Evolutionary conservation across 1,140 invertebrate genomes (phyloP), one percentile per base, ranked within the genome.

Genomic region (Lepidostoma basale): DNA sequence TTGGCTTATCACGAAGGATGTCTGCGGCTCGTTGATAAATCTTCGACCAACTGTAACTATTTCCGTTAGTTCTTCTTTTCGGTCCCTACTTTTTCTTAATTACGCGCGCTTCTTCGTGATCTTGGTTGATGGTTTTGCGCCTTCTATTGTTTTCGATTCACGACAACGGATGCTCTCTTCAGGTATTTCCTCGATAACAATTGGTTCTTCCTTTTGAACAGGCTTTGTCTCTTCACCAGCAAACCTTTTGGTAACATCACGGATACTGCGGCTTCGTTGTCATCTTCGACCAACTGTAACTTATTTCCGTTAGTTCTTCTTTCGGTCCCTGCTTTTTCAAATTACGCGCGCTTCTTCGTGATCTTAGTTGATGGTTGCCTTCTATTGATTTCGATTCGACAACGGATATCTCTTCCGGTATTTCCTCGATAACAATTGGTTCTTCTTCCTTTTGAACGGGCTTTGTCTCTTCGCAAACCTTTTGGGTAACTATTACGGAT

Each of bases 381-480:
- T 33, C 30, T 33, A 6, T 12, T n/a, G n/a, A n/a, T n/a, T n/a
- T n/a, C n/a, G n/a, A n/a, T n/a, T n/a, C n/a, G n/a, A n/a, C n/a
- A n/a, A 6, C 6, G 5, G n/a, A 68, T 12, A 77, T 76, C 74
- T 85, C 82, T 62, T 81, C 76, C 2, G 79, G 77, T 36, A 74
- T 42, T 62, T 76, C 74, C n/a, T n/a, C n/a, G n/a, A n/a, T n/a
- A n/a, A n/a, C n/a, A n/a, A n/a, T n/a, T n/a, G n/a, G n/a, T n/a
- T n/a, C n/a, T 12, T 40, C 54, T 28, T 10, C 6, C 28, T 58
- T 5, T 30, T 26, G 33, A 36, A 22, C 25, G 5, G 58, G 45
- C 52, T 68, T 62, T 62, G 22, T 58, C 26, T 44, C 28, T 28
- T n/a, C n/a, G n/a, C n/a, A n/a, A n/a, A 49, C 47, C 52, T 45